Evolutionary conservation across 1,140 invertebrate genomes (phyloP), one percentile per base, ranked within the genome.

Genomic region (Diorhabda carinulata): DNA sequence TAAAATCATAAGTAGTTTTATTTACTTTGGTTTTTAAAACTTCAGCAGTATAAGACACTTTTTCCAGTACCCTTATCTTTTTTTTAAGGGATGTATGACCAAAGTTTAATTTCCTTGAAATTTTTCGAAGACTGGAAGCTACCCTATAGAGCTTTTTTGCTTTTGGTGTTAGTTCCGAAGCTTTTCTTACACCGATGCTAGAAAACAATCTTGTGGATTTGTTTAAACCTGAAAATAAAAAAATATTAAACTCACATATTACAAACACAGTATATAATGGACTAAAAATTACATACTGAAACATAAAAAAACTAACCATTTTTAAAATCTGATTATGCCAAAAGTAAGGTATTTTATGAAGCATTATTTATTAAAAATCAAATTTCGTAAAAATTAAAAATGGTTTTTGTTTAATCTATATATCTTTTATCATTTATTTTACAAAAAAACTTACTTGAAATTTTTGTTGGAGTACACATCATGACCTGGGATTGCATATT

Each of bases 1-100:
- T 57, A 65, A 73, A 74, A 41, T 44, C 65, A 44, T 67, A 70
- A 25, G 68, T 72, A 3, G 63, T 10, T 62, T 52, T 45, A 63
- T 72, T 70, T 3, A 68, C 62, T 44, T 67, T 52, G 2, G 47
- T 8, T 52, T 52, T 2, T 9, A 52, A 52, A 52, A 52, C 6
- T 4, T 52, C 47, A 52, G 47, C 47, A 52, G 47, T 9, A 52
- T 52, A 52, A 52, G 47, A 52, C 47, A 52, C 47, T 52, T 52
- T 9, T 52, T 2, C 47, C 47, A 52, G 6, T 52, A 25, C n/a
- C n/a, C n/a, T 52, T 8, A 52, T 9, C 4, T 3, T 52, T 9
- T 52, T 52, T 52, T 52, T 52, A 52, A 52, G 47, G n/a, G 6
- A 6, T 52, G 47, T 9, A 52, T 4, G 47, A 9, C 47, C n/a